Percentiles rank a stretch among this genome's conserved stretches.
Conservation (phyloP, 1,140 invertebrate genomes). For the Yoshiicerus persimilis region DNA sequence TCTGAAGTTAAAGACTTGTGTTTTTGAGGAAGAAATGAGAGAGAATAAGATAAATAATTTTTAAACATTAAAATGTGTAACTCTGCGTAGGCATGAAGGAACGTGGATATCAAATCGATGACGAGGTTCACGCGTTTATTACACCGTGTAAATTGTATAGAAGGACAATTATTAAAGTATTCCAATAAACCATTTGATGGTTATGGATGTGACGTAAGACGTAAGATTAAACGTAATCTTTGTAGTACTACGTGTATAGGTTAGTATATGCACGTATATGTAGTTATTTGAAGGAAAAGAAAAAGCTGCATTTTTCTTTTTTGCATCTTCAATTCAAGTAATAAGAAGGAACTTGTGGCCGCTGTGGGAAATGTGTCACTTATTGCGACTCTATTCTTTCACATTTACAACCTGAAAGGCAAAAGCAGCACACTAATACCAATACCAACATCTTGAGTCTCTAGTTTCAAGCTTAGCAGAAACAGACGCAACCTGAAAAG, state of each 20-base stretch:
- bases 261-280: not conserved
- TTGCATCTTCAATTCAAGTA: not conserved
- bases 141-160: not conserved
- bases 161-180: not conserved
- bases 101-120: not conserved
- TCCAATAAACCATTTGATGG: too few relatives aligned
- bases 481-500: not conserved
- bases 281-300: not conserved
- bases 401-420: not conserved
- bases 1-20: too few relatives aligned
- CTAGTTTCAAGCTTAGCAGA: not conserved
- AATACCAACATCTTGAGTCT: not conserved
- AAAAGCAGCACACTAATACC: not conserved
- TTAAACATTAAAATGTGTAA: not conserved
- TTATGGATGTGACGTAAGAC: not conserved
- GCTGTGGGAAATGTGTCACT: slow-evolving; percentile 11
- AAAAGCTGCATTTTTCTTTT: not conserved
- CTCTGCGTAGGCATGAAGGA: not conserved
- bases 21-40: too few relatives aligned
- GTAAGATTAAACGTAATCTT: too few relatives aligned
- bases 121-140: not conserved
- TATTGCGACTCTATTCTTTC: not conserved
- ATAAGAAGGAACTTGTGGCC: not conserved
- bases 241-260: not conserved
- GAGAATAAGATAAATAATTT: not conserved